Percentiles rank a stretch among this genome's conserved stretches.
phyloP scores from a whole-genome alignment of 2,888 invertebrate species.

The Drosophila nr. perissopoda region DNA sequence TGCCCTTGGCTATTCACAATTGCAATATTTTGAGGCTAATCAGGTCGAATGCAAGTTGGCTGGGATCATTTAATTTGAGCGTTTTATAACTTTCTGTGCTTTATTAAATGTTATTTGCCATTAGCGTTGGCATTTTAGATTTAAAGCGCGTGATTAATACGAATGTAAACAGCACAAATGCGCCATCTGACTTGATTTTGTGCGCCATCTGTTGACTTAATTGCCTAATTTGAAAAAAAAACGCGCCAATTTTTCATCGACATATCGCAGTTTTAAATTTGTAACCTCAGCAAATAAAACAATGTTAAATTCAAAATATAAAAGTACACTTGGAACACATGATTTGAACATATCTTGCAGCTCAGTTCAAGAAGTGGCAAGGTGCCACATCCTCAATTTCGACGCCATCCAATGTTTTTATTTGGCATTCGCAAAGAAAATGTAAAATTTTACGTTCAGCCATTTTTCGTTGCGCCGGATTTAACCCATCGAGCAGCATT shows the following conservation, averaged over 20 bases:
- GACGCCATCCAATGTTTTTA: conserved; percentile 77
- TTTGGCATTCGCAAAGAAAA: conserved; percentile 82
- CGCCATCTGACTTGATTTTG: too few species aligned
- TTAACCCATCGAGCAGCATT: conserved; percentile 75
- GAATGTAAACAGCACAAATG: background rate
- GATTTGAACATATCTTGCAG: background rate
- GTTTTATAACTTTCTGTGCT: background rate
- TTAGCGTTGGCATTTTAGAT: background rate
- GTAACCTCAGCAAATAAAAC: background rate
- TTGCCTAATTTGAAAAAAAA: background rate
- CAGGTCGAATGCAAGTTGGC: background rate
- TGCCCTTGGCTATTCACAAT: background rate
- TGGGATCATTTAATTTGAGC: background rate
- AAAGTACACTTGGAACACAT: conserved; percentile 22
- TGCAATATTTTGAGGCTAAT: background rate
- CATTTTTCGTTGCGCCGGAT: conserved; percentile 53
- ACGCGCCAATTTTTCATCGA: background rate
- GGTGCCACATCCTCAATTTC: conserved; percentile 78
- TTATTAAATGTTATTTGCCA: background rate
- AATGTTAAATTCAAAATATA: conserved; percentile 13
- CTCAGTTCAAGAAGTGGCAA: conserved; percentile 62
- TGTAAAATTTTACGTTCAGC: conserved; percentile 82
- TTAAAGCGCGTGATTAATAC: background rate
- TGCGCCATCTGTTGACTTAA: conserved; percentile 5
- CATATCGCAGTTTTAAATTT: background rate